Evolutionary conservation across 1,140 invertebrate species (phyloP).

Genomic region (Lasioglossum baleicum): DNA sequence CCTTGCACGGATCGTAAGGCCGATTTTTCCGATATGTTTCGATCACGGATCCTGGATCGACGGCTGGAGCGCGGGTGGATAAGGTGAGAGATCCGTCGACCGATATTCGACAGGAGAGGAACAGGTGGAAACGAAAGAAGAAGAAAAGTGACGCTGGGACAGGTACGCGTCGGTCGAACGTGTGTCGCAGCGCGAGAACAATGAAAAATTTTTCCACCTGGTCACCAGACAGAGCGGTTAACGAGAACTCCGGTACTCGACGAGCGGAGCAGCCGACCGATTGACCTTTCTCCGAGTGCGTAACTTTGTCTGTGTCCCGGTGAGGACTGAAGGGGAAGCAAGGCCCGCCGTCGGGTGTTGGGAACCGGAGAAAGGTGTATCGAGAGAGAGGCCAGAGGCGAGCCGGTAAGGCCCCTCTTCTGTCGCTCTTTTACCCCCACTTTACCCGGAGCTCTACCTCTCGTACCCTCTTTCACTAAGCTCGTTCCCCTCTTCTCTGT

Average conservation of each 20-base stretch:
- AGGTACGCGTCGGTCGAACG: neutral
- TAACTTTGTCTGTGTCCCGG: slow-evolving; percentile 77
- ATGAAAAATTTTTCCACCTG: slow-evolving; percentile 33
- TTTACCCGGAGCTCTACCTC: slow-evolving; percentile 30
- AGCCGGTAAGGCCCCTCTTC: slow-evolving; percentile 62
- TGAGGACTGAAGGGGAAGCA: slow-evolving; percentile 73
- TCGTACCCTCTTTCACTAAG: slow-evolving; percentile 39
- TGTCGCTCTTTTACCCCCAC: slow-evolving; percentile 22
- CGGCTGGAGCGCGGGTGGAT: too few relatives aligned
- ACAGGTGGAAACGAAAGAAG: too few relatives aligned
- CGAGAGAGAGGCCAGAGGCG: slow-evolving; percentile 63
- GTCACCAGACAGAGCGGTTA: slow-evolving; percentile 27
- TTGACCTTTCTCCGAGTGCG: slow-evolving; percentile 74
- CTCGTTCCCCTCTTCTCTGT: slow-evolving; percentile 43
- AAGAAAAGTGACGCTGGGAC: too few relatives aligned
- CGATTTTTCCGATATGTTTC: neutral
- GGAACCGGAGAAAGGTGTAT: slow-evolving; percentile 78
- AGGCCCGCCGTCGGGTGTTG: slow-evolving; percentile 60
- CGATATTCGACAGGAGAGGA: too few relatives aligned
- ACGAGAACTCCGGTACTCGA: slow-evolving; percentile 47
- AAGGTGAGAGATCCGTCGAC: too few relatives aligned
- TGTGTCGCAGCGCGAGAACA: neutral
- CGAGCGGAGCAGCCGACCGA: slow-evolving; percentile 56
- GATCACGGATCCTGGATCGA: too few relatives aligned
- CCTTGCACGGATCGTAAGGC: too few relatives aligned